These are phyloP conservation scores for Alcedo atthis DNA, from an alignment of 2,797 vertebrate species.

Conservation along the genomic window DNA sequence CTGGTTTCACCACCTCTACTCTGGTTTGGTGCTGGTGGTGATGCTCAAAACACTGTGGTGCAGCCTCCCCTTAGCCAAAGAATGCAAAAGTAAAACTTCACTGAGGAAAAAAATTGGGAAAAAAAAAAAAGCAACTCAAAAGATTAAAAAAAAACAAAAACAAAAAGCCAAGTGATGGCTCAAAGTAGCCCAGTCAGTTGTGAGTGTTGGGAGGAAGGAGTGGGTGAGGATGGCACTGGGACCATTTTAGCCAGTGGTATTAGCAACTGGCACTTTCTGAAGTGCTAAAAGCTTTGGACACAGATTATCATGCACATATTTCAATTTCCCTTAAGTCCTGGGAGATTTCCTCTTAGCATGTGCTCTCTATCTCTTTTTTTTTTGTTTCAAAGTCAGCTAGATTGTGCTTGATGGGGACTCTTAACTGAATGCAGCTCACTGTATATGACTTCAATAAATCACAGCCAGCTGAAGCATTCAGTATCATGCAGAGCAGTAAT, in stretches of 20 bases:
- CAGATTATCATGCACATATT: conserved; percentile 46
- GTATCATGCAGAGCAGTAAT: conserved; percentile 59
- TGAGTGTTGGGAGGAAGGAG: not conserved
- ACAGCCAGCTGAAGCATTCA: conserved; percentile 20
- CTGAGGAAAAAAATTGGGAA: not conserved
- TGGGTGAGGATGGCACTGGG: not conserved
- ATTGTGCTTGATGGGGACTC: conserved; percentile 50
- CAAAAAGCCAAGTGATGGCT: not conserved
- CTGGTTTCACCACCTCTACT: not conserved
- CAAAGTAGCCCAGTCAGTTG: not conserved
- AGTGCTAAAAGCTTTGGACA: conserved; percentile 82
- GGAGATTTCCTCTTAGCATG: conserved; percentile 15
- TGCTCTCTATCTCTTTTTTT: not conserved
- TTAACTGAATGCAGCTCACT: conserved; percentile 57
- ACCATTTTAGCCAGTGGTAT: not conserved
- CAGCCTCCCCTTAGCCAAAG: not conserved
- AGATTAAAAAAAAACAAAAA: not conserved
- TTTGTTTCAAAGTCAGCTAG: not conserved
- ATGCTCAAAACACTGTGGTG: not conserved
- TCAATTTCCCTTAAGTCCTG: conserved; percentile 37
- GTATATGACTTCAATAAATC: conserved; percentile 65
- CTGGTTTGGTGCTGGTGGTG: not conserved
- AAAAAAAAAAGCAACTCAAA: too few species aligned
- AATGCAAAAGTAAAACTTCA: not conserved
- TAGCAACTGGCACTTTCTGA: conserved; percentile 69